phyloP scores from a whole-genome alignment of 2,888 invertebrate genomes.

The Euspilapteryx auroguttella region DNA sequence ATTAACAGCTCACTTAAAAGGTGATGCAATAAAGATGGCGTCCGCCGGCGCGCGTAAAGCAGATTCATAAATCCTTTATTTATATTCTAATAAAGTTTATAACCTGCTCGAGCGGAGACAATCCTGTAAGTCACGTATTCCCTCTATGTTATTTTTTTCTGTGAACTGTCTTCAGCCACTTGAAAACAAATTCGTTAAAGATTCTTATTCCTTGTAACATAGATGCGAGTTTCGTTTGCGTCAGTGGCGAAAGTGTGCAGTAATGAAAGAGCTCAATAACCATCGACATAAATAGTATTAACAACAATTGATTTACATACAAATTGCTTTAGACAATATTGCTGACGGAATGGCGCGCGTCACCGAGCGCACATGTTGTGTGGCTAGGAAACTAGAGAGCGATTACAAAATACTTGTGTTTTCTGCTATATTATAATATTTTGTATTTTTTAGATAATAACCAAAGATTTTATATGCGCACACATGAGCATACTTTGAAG shows the following conservation, averaged over 20 bases:
- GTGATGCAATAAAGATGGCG: too few species aligned
- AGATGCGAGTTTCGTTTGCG: too few species aligned
- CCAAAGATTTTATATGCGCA: too few species aligned
- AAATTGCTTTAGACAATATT: slow-evolving; percentile 61
- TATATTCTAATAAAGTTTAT: slow-evolving; percentile 52
- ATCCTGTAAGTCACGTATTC: slow-evolving; percentile 23
- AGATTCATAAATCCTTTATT: slow-evolving; percentile 40
- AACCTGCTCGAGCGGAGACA: not conserved
- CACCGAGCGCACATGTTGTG: slow-evolving; percentile 35
- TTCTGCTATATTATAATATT: too few species aligned
- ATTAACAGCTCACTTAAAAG: too few species aligned
- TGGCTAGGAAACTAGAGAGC: slow-evolving; percentile 15
- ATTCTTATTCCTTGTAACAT: too few species aligned
- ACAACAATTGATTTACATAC: slow-evolving; percentile 62
- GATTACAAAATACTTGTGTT: slow-evolving; percentile 5
- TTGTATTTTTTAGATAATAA: too few species aligned
- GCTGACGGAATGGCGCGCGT: slow-evolving; percentile 55
- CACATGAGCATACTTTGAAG: too few species aligned
- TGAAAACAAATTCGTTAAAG: too few species aligned
- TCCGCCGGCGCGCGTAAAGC: slow-evolving; percentile 18
- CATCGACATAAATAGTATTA: slow-evolving; percentile 58
- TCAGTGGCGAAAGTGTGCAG: slow-evolving; percentile 26
- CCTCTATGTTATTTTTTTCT: slow-evolving; percentile 15
- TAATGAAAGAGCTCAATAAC: slow-evolving; percentile 43
- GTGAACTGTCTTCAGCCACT: too few species aligned